phyloP scores from a whole-genome alignment of 2,888 invertebrate species.

The Cephus nigrinus region DNA sequence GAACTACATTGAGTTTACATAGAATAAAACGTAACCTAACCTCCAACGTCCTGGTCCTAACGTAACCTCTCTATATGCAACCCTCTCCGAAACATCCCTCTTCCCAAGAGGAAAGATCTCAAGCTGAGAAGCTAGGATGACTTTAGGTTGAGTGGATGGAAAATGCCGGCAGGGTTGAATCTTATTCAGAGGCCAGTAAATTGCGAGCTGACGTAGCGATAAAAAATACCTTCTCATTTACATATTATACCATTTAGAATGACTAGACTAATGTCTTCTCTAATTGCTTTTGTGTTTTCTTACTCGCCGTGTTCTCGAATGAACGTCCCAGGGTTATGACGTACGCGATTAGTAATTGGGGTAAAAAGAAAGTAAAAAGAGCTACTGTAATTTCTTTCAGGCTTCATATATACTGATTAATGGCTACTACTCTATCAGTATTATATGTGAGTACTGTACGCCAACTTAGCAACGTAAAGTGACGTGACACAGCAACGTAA shows the following conservation, averaged over 20 bases:
- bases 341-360: background rate
- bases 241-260: background rate
- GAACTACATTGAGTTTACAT: constrained; percentile 22
- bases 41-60: background rate
- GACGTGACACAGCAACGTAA: background rate
- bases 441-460: background rate
- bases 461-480: background rate
- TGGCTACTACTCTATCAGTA: background rate
- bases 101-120: background rate
- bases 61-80: constrained; percentile 8
- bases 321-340: background rate
- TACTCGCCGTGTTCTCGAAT: background rate
- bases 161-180: background rate
- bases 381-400: background rate
- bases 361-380: background rate
- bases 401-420: background rate
- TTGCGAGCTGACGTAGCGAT: background rate
- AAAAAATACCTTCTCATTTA: background rate
- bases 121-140: background rate
- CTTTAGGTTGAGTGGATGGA: background rate
- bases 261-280: background rate
- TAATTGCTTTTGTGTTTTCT: background rate
- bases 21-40: constrained; percentile 13
- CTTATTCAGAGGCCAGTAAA: background rate
- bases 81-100: background rate